Conservation (phyloP, 2,113 vertebrate species). For the Antechinus flavipes region DNA sequence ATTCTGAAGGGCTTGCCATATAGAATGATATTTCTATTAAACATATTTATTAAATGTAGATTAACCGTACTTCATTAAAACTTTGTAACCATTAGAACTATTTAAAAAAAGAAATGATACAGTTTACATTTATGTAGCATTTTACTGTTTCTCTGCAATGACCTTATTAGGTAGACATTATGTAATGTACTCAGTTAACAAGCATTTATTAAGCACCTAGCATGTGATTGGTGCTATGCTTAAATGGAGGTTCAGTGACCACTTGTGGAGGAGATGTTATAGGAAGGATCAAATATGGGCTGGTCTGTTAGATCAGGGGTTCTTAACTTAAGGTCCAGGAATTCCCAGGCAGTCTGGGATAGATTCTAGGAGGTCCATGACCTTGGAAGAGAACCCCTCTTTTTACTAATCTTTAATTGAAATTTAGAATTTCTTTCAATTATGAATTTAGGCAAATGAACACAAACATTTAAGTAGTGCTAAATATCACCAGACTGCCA, state of each 20-base stretch:
- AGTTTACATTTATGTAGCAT: neutral
- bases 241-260: neutral
- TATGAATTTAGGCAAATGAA: neutral
- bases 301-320: neutral
- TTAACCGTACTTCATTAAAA: neutral
- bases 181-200: neutral
- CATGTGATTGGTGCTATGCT: neutral
- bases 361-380: neutral
- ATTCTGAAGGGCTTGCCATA: neutral
- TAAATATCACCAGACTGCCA: too few relatives aligned
- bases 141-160: neutral
- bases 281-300: neutral
- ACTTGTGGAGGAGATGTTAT: neutral
- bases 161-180: neutral
- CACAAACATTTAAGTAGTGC: too few relatives aligned
- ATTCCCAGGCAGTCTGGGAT: neutral
- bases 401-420: neutral
- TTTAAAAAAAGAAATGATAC: neutral
- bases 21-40: neutral
- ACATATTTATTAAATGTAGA: neutral
- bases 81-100: neutral
- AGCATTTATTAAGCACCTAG: neutral
- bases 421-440: neutral
- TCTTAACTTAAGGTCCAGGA: neutral
- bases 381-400: neutral